These are phyloP conservation scores for Rhynchonycteris naso DNA, from an alignment of 2,797 vertebrate genomes.

Conservation along the genomic window DNA sequence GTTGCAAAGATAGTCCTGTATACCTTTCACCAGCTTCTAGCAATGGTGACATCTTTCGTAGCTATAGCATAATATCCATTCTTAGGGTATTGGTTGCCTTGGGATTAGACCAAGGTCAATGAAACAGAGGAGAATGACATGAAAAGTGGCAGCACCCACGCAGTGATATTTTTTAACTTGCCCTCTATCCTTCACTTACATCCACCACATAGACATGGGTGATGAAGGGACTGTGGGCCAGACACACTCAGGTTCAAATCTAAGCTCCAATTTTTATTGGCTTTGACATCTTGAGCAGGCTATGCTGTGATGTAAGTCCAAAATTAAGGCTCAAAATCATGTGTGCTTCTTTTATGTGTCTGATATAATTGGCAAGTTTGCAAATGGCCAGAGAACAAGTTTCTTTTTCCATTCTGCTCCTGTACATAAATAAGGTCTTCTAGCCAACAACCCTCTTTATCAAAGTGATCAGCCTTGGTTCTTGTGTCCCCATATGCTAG, in stretches of 20 bases:
- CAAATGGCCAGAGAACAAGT: background rate
- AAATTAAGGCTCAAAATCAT: background rate
- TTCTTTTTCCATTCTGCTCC: background rate
- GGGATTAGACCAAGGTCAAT: background rate
- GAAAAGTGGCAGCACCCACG: background rate
- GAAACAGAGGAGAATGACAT: background rate
- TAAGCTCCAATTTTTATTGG: background rate
- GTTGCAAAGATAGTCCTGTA: background rate
- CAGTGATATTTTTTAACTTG: background rate
- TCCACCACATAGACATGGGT: background rate
- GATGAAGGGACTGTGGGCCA: background rate
- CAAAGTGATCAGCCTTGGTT: background rate
- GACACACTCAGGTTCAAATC: background rate
- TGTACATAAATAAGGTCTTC: rapidly evolving
- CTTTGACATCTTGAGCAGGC: background rate
- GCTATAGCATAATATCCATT: background rate
- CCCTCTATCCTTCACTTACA: background rate
- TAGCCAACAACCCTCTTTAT: background rate
- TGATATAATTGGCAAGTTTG: background rate
- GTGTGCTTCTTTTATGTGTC: background rate
- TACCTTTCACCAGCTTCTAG: background rate
- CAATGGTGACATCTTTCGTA: background rate
- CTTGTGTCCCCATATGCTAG: background rate
- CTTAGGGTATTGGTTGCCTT: background rate
- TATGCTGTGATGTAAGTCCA: background rate